Evolutionary conservation across 2,113 vertebrate species (phyloP).

Genomic region (Riparia riparia): DNA sequence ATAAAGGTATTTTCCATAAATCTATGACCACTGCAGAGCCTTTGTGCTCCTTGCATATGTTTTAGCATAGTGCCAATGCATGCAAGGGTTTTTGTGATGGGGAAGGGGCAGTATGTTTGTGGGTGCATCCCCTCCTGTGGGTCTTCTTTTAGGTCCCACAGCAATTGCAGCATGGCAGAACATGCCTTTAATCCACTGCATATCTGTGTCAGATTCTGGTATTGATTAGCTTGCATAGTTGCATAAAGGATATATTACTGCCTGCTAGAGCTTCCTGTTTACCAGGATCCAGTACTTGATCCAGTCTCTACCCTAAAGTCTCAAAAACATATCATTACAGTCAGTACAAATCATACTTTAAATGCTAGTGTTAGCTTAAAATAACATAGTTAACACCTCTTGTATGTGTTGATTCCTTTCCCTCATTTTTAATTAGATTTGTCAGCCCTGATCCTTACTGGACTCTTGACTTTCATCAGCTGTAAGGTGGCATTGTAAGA

Average conservation of each 20-base stretch:
- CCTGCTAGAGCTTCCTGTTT: neutral
- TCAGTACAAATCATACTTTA: neutral
- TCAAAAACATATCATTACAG: neutral
- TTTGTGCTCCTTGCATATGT: accelerated
- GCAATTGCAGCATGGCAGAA: neutral
- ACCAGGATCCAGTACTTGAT: neutral
- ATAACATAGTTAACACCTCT: neutral
- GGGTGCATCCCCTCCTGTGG: neutral
- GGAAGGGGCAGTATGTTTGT: neutral
- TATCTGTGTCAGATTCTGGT: neutral
- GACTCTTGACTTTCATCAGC: neutral
- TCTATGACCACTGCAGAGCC: neutral
- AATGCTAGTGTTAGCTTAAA: neutral
- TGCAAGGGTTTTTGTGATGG: neutral
- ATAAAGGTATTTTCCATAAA: neutral
- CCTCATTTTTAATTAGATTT: neutral
- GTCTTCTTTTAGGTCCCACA: neutral
- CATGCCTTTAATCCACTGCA: neutral
- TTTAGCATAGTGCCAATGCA: neutral
- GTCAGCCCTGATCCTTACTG: neutral
- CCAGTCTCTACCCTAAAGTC: neutral
- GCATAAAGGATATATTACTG: neutral
- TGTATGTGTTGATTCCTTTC: neutral
- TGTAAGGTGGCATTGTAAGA: neutral
- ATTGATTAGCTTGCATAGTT: neutral